Percentiles rank a stretch among this genome's conserved stretches.
Evolutionary conservation across 2,888 invertebrate genomes (phyloP).

Genomic region (Sminthurinus aureus): DNA sequence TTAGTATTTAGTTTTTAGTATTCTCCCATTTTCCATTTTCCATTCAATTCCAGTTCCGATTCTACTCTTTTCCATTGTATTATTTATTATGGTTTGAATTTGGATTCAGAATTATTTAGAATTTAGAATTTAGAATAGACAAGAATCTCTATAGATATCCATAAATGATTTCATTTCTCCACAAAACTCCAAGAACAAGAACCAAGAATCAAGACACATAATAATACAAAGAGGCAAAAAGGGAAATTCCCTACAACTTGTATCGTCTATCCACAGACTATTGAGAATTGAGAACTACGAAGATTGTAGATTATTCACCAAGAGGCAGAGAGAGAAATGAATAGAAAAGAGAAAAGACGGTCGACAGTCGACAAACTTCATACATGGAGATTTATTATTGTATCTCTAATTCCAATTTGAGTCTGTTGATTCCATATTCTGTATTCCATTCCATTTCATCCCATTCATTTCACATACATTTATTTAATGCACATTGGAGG

Average conservation of each 20-base stretch:
- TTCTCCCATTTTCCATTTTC: neutral
- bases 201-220: neutral
- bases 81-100: neutral
- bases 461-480: conserved; percentile 25
- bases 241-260: too few relatives aligned
- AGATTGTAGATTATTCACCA: neutral
- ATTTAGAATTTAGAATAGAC: too few relatives aligned
- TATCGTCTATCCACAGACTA: too few relatives aligned
- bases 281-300: too few relatives aligned
- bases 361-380: neutral
- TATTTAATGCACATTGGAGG: conserved; percentile 27
- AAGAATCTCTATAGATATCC: neutral
- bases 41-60: neutral
- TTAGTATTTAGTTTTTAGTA: too few relatives aligned
- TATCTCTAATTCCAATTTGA: neutral
- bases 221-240: neutral
- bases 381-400: conserved; percentile 17
- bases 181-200: neutral
- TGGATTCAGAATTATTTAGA: neutral
- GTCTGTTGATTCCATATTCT: conserved; percentile 6
- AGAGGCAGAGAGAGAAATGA: neutral
- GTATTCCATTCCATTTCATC: too few relatives aligned
- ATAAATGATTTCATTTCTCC: conserved; percentile 12
- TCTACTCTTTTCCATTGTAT: neutral
- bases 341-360: neutral